Conservation (phyloP, 1,140 invertebrate genomes). For the Drosophila pallidifrons region DNA sequence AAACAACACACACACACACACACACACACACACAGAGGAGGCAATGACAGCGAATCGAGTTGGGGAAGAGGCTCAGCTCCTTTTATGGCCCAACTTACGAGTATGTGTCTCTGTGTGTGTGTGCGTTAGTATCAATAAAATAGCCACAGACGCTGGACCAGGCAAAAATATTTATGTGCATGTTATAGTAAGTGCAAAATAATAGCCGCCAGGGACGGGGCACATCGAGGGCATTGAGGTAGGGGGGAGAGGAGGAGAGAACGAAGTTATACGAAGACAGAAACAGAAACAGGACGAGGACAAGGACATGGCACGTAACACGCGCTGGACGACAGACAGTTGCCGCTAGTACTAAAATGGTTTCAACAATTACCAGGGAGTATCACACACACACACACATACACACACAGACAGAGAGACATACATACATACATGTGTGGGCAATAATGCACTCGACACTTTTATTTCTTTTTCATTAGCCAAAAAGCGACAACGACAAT, state of each 20-base stretch:
- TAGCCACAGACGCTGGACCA: slow-evolving; percentile 64
- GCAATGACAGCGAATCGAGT: background rate
- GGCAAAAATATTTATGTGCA: slow-evolving; percentile 83
- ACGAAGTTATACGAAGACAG: background rate
- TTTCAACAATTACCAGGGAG: slow-evolving; percentile 78
- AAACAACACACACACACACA: slow-evolving; percentile 43
- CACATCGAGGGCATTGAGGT: slow-evolving; percentile 1
- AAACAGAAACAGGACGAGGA: background rate
- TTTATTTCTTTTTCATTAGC: slow-evolving; percentile 85
- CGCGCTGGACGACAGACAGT: slow-evolving; percentile 32
- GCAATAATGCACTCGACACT: slow-evolving; percentile 85
- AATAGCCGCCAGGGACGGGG: slow-evolving; percentile 69
- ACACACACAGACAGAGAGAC: background rate
- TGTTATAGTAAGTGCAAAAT: slow-evolving; percentile 85
- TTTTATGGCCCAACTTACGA: slow-evolving; percentile 53
- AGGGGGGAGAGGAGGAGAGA: background rate
- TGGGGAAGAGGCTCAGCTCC: slow-evolving; percentile 43
- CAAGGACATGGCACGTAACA: slow-evolving; percentile 54
- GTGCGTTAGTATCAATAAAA: slow-evolving; percentile 83
- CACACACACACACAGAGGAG: too few species aligned
- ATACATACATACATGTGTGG: slow-evolving; percentile 4
- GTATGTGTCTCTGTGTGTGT: slow-evolving; percentile 42
- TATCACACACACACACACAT: slow-evolving; percentile 40
- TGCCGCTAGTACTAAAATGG: slow-evolving; percentile 65
- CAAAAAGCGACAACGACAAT: slow-evolving; percentile 63